Base-by-base conservation (phyloP, 2,113 vertebrate species). In the Elgaria multicarinata region DNA sequence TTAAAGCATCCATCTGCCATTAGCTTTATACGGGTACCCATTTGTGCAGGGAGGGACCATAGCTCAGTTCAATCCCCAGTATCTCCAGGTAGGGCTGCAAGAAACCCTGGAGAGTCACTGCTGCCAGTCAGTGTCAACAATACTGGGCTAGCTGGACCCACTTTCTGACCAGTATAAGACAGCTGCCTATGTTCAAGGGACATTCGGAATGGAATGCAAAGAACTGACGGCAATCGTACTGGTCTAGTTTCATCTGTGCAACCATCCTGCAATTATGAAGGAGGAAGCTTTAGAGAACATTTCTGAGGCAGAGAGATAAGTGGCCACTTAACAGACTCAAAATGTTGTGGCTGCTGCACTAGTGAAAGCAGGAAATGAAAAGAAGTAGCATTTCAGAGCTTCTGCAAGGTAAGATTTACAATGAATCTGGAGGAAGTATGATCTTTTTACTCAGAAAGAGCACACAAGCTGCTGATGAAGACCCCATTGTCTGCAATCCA, bases 241-340 rank as follows among this genome's bases (percentile, higher is more conserved):
- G 58, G 24, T 87, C 66, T 83, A 7, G 50, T 83, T 72, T 72
- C 87, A 20, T 62, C 39, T 58, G 53, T 67, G 55, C 28, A 33
- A n/a, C 53, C 53, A 75, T 67, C 4, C 69, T 20, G 24, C 78
- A 74, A 87, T 87, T 82, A 64, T 53, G n/a, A 88, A 42, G 44
- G n/a, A 64, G 20, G 58, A 76, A 76, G 64, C 89, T 44, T 88
- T 84, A 53, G 0, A 87, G 33, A 74, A 42, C 90, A 75, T 86
- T 85, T 89, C 44, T 8, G 44, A 92, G 84, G 36, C 72, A 71
- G 90, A 89, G 88, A 77, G 83, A 78, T 24, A 85, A 85, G 77
- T 26, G 42, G 31, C 79, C 58, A 39, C 72, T 83, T 89, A 75
- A 28, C 78, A 50, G 42, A 33, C 58, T 64, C n/a, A 55, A 55